Base-by-base conservation (phyloP, 2,888 invertebrate genomes). In the Volucella inanis region DNA sequence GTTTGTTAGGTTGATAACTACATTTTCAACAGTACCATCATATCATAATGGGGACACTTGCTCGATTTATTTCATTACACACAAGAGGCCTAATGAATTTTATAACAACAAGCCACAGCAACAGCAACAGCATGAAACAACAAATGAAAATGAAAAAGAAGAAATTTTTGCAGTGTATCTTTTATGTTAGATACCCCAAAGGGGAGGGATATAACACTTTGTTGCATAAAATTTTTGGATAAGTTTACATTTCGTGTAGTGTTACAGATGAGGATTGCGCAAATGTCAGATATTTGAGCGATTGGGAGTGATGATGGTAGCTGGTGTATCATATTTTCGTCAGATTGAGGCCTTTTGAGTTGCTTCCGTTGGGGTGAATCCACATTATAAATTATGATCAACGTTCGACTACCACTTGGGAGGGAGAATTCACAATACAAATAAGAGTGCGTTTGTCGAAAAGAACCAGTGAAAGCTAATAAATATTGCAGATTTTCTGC, bases 71-170 rank as follows among this genome's bases (percentile, higher is more conserved):
- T 68, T 68, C 55, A 68, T 68, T 68, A 70, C 70, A 70, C 70
- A 70, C 70, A 70, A 70, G 70, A 47, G 49, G 49, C 70, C 57
- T 59, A 70, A 70, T 70, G 70, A 70, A 70, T 70, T 70, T 57
- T 39, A 45, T 49, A 70, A 70, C 38, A 70, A 59, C 49, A 39
- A n/a, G 14, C 6, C 31, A 43, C 6, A 22, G n/a, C 57, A 57
- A 41, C 57, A 41, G 18, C 39, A 38, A 18, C 4, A 18, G n/a
- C 57, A n/a, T n/a, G n/a, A n/a, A 57, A 39, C 55, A 39, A 14
- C 31, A 12, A 39, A 41, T 18, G 9, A 9, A 39, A 47, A 15
- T n/a, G 43, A 6, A 15, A 43, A 39, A 55, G 6, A 31, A 54
- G 31, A 54, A 65, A 12, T 45, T 45, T 55, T 31, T 47, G 15